These are phyloP conservation scores for Venusia cambrica DNA, from an alignment of 2,888 invertebrate species.

Conservation along the genomic window DNA sequence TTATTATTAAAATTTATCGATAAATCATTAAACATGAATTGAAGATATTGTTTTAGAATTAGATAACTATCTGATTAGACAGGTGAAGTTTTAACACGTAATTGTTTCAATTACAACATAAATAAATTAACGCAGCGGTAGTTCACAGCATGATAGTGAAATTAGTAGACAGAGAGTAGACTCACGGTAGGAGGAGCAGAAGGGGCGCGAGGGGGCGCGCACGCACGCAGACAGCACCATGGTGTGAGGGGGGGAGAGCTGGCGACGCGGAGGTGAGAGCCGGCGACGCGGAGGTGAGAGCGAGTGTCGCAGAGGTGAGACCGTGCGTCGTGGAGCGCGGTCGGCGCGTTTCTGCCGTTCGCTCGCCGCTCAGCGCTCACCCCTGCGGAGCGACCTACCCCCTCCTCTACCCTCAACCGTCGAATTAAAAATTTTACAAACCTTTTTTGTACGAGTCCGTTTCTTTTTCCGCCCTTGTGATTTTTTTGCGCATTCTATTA, in stretches of 20 bases:
- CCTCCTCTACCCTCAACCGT: conserved; percentile 47
- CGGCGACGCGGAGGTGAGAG: conserved; percentile 12
- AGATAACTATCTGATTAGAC: no score
- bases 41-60: no score
- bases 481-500: conserved; percentile 80
- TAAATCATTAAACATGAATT: no score
- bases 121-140: no score
- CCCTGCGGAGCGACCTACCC: conserved; percentile 26
- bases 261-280: conserved; percentile 12
- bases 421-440: conserved; percentile 67
- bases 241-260: conserved; percentile 17
- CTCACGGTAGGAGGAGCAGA: conserved; percentile 68
- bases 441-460: conserved; percentile 77
- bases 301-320: no score
- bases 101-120: no score
- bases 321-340: conserved; percentile 16
- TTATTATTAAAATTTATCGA: no score
- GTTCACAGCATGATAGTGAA: no score
- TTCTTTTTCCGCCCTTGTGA: conserved; percentile 80
- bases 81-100: no score
- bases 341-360: conserved; percentile 18
- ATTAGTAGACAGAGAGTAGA: no score
- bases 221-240: conserved; percentile 73
- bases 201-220: conserved; percentile 59
- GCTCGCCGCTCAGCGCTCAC: conserved; percentile 23